Conservation (phyloP, 2,888 invertebrate genomes). For the Chydorus sphaericus region DNA sequence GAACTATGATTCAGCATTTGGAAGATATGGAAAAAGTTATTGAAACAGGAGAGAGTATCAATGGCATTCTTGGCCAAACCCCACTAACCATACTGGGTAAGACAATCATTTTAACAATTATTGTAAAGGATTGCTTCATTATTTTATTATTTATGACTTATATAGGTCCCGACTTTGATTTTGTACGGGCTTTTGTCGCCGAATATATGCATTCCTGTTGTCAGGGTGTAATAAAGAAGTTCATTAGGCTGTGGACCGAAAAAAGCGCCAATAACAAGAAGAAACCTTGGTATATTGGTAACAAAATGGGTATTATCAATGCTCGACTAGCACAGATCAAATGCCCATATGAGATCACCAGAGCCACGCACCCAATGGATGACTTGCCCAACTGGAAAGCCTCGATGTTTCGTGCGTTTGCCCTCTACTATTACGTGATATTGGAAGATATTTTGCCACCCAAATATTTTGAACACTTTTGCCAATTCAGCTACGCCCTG, state of each 20-base stretch:
- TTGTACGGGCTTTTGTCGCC: background rate
- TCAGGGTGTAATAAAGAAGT: background rate
- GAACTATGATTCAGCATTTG: background rate
- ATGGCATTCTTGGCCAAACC: background rate
- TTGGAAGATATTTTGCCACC: background rate
- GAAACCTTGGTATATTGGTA: background rate
- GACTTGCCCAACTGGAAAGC: background rate
- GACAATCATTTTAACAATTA: no score
- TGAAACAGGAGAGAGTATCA: background rate
- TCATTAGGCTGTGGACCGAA: background rate
- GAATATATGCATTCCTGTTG: conserved; percentile 7
- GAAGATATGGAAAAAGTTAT: background rate
- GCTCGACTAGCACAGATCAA: background rate
- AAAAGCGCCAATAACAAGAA: no score
- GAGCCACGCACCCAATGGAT: background rate
- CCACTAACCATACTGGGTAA: no score
- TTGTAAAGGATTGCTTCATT: no score
- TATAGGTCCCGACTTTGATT: background rate
- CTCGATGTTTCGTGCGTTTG: background rate
- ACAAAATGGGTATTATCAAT: background rate
- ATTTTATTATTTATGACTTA: no score
- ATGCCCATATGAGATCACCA: background rate
- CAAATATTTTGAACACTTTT: conserved; percentile 1
- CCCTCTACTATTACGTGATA: background rate
- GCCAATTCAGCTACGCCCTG: background rate